Conservation (phyloP, 2,113 vertebrate species). For the Amblyopsis rosae region DNA sequence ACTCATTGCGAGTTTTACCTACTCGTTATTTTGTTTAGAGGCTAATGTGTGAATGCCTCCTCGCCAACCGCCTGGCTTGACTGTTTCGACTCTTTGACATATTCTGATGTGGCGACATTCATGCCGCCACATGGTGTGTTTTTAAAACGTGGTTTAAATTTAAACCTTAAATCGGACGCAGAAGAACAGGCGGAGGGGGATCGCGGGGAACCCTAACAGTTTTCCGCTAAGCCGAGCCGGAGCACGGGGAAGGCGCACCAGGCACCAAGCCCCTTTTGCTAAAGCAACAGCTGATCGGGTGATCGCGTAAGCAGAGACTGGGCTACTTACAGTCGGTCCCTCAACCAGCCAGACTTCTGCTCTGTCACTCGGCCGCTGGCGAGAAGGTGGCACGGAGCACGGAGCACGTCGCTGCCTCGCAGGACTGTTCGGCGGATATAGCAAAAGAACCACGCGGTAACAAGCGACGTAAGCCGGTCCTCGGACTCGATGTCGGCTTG, state of each 20-base stretch:
- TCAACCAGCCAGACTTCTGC: conserved; percentile 33
- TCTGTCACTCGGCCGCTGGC: conserved; percentile 45
- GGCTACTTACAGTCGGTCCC: conserved; percentile 63
- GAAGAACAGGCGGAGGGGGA: conserved; percentile 62
- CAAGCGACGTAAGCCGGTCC: conserved; percentile 16
- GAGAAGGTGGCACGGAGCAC: conserved; percentile 46
- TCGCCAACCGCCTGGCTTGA: background rate
- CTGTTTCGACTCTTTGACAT: background rate
- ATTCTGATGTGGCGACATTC: conserved; percentile 38
- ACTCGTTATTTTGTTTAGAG: background rate
- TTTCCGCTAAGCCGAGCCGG: conserved; percentile 17
- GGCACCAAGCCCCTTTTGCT: conserved; percentile 29
- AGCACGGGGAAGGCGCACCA: conserved; percentile 46
- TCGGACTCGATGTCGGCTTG: conserved; percentile 6
- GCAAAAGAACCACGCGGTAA: conserved; percentile 23
- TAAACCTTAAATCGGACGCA: conserved; percentile 43
- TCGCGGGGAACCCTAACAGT: conserved; percentile 23
- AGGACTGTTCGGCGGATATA: conserved; percentile 19
- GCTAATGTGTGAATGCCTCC: background rate
- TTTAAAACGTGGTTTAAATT: conserved; percentile 13
- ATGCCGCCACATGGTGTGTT: conserved; percentile 40
- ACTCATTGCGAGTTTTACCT: conserved; percentile 4
- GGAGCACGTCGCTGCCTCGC: conserved; percentile 27
- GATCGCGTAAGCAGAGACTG: conserved; percentile 56
- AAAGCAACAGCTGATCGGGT: conserved; percentile 72